Evolutionary conservation across 2,113 vertebrate species (phyloP).

Genomic region (Phycodurus eques): DNA sequence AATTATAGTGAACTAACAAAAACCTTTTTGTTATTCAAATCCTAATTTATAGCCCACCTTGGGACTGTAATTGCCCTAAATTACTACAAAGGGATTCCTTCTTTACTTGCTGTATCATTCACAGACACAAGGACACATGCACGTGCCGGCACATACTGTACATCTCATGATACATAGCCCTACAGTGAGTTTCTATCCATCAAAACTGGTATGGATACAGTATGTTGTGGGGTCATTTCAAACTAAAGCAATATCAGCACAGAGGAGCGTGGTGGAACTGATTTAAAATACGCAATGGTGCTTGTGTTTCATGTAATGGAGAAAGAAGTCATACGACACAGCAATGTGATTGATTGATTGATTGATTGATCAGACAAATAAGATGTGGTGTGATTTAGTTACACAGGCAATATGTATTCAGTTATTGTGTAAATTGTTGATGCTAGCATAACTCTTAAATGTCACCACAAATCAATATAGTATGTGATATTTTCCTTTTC

Average conservation of each 20-base stretch:
- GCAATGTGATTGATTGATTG: not conserved
- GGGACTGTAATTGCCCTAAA: too few relatives aligned
- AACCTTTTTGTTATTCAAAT: too few relatives aligned
- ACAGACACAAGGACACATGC: not conserved
- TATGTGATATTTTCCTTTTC: slow-evolving; percentile 34
- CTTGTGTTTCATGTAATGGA: not conserved
- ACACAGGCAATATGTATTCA: not conserved
- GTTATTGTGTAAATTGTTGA: slow-evolving; percentile 19
- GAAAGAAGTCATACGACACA: not conserved
- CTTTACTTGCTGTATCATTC: too few relatives aligned
- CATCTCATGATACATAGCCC: not conserved
- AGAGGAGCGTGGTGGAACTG: not conserved
- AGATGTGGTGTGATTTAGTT: not conserved
- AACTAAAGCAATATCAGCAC: not conserved
- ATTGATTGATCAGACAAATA: not conserved
- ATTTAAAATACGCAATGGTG: not conserved
- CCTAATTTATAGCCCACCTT: too few relatives aligned
- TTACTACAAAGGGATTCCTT: too few relatives aligned
- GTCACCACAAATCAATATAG: slow-evolving; percentile 34
- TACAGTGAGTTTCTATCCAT: not conserved
- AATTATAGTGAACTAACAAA: too few relatives aligned
- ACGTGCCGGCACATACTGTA: not conserved
- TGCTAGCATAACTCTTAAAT: slow-evolving; percentile 25
- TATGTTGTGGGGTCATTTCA: not conserved
- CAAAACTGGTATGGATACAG: not conserved